Evolutionary conservation across 2,888 invertebrate genomes (phyloP), one percentile per base, ranked within the genome.

Genomic region (Pollenia amentaria): DNA sequence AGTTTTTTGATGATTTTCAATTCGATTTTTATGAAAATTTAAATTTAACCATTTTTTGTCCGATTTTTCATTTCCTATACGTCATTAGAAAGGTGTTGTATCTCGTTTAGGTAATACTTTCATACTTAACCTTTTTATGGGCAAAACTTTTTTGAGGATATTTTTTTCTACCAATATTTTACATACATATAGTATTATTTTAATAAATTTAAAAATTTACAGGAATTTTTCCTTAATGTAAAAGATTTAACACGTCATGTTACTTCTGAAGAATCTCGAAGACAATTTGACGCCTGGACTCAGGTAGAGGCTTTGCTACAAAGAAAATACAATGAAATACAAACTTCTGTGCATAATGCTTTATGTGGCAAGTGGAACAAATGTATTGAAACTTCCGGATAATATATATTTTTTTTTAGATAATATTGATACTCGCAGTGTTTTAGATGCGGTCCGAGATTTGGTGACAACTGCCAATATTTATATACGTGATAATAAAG

Each of bases 211-310:
- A 57, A 29, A 29, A 29, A 0, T 29, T 89, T 89, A 16, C 89
- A 98, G 97, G 98, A 99, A 94, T 99, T 98, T 92, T 99, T 99
- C 93, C 94, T 99, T 87, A 98, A 97, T 84, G 97, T 99, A 1
- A 99, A 99, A 94, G 96, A 97, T 90, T 92, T 95, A 84, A 94
- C 95, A 72, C 93, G 95, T 88, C 93, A 94, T 89, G 90, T 91
- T 10, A 46, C 94, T 6, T 92, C 91, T 11, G 90, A 92, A 40
- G 88, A 91, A n/a, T 90, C 91, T 38, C 89, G 91, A 78, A 80
- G 94, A 93, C 84, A 95, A 94, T 94, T 95, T 46, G 95, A 95
- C 88, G 95, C 96, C 0, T 98, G 98, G 98, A 94, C 93, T 8
- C 90, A 94, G 0, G 93, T 94, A 4, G 99, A 99, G 92, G 93